Percentiles rank a stretch among this genome's conserved stretches.
Conservation (phyloP, 2,888 invertebrate species). For the Spodoptera exigua region DNA sequence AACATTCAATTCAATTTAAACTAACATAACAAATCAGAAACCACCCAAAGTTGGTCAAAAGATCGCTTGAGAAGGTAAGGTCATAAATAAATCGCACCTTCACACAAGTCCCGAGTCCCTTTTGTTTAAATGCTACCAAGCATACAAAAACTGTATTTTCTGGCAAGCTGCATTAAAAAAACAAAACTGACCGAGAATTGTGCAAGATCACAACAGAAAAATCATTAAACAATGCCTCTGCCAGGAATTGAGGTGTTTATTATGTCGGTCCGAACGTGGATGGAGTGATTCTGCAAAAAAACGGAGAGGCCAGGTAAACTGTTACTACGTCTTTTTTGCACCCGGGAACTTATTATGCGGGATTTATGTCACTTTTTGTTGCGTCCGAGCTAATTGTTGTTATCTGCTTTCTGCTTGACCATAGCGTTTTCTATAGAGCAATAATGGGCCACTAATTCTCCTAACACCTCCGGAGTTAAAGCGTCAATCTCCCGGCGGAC, state of each 20-base stretch:
- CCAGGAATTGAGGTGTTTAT: slow-evolving; percentile 89
- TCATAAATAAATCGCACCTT: slow-evolving; percentile 89
- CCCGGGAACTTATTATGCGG: slow-evolving; percentile 85
- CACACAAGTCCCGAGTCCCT: slow-evolving; percentile 79
- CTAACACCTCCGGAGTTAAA: slow-evolving; percentile 85
- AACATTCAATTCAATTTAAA: slow-evolving; percentile 64
- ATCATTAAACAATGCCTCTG: slow-evolving; percentile 88
- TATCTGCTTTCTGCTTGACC: slow-evolving; percentile 87
- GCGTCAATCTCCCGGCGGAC: slow-evolving; percentile 79
- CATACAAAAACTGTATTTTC: slow-evolving; percentile 84
- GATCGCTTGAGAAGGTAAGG: slow-evolving; percentile 79
- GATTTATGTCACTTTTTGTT: slow-evolving; percentile 89
- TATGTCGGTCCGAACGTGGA: slow-evolving; percentile 81
- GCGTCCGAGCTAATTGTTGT: slow-evolving; percentile 88
- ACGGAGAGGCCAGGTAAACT: slow-evolving; percentile 81
- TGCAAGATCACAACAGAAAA: slow-evolving; percentile 88
- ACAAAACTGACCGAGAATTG: slow-evolving; percentile 79
- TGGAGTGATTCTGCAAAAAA: slow-evolving; percentile 83
- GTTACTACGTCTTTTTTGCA: slow-evolving; percentile 80
- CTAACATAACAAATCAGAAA: slow-evolving; percentile 70
- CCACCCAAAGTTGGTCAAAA: slow-evolving; percentile 83
- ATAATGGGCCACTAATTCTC: slow-evolving; percentile 88
- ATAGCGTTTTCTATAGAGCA: slow-evolving; percentile 81
- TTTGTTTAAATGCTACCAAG: slow-evolving; percentile 89
- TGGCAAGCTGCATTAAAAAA: slow-evolving; percentile 78